Evolutionary conservation across 2,797 vertebrate species (phyloP).

Genomic region (Arctocebus calabarensis): DNA sequence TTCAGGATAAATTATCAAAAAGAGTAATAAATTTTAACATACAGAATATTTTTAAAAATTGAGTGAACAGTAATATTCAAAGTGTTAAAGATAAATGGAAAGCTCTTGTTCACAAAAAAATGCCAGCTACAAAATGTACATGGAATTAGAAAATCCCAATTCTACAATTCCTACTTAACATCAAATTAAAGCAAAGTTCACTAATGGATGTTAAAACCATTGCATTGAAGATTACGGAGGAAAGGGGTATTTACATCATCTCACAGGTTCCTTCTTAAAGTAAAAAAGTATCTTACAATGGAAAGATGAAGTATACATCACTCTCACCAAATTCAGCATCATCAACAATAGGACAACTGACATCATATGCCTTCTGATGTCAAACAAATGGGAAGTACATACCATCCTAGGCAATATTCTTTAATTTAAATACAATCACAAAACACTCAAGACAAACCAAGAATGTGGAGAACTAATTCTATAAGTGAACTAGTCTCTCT

Average conservation of each 20-base stretch:
- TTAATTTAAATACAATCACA: slow-evolving; percentile 41
- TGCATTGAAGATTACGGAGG: neutral
- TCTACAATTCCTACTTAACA: neutral
- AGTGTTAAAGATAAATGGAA: slow-evolving; percentile 24
- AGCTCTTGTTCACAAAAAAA: neutral
- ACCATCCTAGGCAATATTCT: slow-evolving; percentile 2
- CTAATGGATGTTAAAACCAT: neutral
- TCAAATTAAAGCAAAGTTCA: neutral
- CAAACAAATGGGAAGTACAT: neutral
- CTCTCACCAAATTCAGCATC: slow-evolving; percentile 11
- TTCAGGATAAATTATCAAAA: neutral
- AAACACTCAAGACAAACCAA: slow-evolving; percentile 55
- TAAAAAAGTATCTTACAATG: neutral
- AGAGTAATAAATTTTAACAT: slow-evolving; percentile 40
- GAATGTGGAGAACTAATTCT: neutral
- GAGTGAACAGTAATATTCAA: slow-evolving; percentile 31
- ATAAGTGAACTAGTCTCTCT: neutral
- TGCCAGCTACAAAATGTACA: neutral
- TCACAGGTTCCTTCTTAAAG: slow-evolving; percentile 1
- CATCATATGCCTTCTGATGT: neutral
- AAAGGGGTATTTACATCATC: neutral
- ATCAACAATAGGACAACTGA: neutral
- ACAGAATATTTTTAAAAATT: neutral
- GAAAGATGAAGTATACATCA: neutral
- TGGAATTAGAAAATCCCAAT: neutral